Conservation (phyloP, 2,888 invertebrate species). For the Drosophila nigritarsus region DNA sequence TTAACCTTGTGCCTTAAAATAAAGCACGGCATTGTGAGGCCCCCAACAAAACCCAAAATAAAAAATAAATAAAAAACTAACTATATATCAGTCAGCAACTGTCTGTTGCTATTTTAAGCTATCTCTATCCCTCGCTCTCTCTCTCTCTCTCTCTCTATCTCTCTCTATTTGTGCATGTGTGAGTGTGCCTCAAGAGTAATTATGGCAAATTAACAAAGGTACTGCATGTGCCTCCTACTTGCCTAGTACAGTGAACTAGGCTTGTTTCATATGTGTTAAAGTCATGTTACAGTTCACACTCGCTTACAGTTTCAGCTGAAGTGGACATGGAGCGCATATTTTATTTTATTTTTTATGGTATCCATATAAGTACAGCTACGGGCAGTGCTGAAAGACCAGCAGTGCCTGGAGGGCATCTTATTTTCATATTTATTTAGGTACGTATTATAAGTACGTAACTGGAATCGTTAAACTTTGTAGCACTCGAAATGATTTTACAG, state of each 20-base stretch:
- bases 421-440: conserved; percentile 42
- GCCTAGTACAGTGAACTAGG: conserved; percentile 67
- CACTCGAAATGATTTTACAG: conserved; percentile 61
- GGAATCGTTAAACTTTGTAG: conserved; percentile 67
- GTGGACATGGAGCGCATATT: conserved; percentile 10
- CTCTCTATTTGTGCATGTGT: not conserved
- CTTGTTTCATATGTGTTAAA: conserved; percentile 54
- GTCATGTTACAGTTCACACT: conserved; percentile 68
- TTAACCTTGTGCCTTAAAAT: conserved; percentile 78
- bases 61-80: not conserved
- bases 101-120: not conserved
- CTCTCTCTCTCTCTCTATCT: not conserved
- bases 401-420: conserved; percentile 22
- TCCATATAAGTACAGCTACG: conserved; percentile 52
- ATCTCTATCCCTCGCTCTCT: not conserved
- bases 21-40: conserved; percentile 73
- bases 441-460: conserved; percentile 40
- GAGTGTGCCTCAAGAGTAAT: conserved; percentile 45
- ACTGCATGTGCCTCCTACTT: conserved; percentile 29
- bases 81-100: conserved; percentile 35
- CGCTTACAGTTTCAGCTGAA: conserved; percentile 23
- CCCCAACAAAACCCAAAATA: conserved; percentile 29
- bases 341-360: conserved; percentile 36
- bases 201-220: conserved; percentile 69
- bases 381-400: conserved; percentile 7